Conservation (phyloP, 2,888 invertebrate species). For the Notodonta dromedarius region DNA sequence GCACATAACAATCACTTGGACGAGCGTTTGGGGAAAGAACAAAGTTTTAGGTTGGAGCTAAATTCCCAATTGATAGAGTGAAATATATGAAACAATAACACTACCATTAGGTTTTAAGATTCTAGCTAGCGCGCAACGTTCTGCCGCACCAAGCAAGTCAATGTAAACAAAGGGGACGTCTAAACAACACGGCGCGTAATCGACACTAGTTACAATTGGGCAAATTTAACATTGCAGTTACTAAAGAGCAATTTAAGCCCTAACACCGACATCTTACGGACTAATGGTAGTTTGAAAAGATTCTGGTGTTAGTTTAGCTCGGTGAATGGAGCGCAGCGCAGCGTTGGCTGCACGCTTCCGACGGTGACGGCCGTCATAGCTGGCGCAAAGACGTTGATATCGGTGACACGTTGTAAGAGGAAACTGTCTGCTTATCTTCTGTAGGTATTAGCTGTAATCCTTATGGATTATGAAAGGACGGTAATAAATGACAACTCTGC, state of each 20-base stretch:
- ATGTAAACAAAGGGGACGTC: constrained; percentile 52
- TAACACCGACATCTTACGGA: constrained; percentile 31
- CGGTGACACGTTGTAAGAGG: constrained; percentile 35
- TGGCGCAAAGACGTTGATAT: constrained; percentile 51
- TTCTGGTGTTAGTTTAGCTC: constrained; percentile 25
- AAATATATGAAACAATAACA: constrained; percentile 21
- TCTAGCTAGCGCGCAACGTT: constrained; percentile 31
- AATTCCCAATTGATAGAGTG: constrained; percentile 13
- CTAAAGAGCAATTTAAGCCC: constrained; percentile 29
- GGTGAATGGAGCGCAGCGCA: constrained; percentile 45
- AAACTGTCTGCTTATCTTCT: constrained; percentile 40
- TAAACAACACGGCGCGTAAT: constrained; percentile 50
- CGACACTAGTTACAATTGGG: constrained; percentile 44
- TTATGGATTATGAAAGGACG: neutral
- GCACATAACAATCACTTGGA: too few species aligned
- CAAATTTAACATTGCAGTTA: constrained; percentile 13
- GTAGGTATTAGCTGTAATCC: constrained; percentile 5
- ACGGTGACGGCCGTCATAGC: constrained; percentile 44
- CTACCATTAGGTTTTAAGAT: constrained; percentile 29
- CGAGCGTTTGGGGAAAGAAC: neutral
- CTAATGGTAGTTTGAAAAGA: constrained; percentile 15
- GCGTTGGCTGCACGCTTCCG: constrained; percentile 53
- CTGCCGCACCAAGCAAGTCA: constrained; percentile 39
- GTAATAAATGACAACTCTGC: neutral
- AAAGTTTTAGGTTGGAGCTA: neutral